A percentile compares a stretch with the other conserved stretches of the same genome.
Evolutionary conservation across 35 echinoderm and acorn worm species (phyloP).

Genomic region (Ptychodera flava): DNA sequence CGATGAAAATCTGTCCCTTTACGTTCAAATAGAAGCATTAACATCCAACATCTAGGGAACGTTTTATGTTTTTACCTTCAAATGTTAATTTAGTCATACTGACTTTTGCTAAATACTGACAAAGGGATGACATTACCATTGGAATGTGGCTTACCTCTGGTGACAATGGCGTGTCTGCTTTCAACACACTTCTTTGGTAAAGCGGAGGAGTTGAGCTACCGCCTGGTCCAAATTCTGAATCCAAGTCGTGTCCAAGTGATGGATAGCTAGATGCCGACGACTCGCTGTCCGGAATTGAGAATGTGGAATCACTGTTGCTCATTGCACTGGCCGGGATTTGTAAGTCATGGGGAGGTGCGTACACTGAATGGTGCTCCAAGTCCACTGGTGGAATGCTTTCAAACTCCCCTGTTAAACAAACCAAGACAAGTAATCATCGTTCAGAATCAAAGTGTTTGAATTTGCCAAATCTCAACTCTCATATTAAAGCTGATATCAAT

Average conservation of each 20-base stretch:
- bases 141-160: constrained; percentile 57
- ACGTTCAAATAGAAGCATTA: no score
- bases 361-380: constrained; percentile 61
- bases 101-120: no score
- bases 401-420: neutral
- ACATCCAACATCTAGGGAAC: no score
- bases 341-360: constrained; percentile 76
- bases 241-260: neutral
- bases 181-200: neutral
- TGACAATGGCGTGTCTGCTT: constrained; percentile 45
- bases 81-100: no score
- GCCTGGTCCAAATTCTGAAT: neutral
- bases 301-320: constrained; percentile 66
- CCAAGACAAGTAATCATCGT: neutral
- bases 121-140: no score
- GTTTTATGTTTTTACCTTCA: no score
- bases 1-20: no score
- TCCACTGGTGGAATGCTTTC: neutral
- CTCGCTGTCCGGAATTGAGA: constrained; percentile 85
- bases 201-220: neutral
- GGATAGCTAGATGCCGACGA: constrained; percentile 41
- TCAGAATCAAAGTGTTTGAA: neutral
- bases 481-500: no score
- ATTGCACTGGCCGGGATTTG: constrained; percentile 74
- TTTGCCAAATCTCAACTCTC: no score